Evolutionary conservation across 1,140 invertebrate genomes (phyloP).

Genomic region (Pemphigus obesinymphae): DNA sequence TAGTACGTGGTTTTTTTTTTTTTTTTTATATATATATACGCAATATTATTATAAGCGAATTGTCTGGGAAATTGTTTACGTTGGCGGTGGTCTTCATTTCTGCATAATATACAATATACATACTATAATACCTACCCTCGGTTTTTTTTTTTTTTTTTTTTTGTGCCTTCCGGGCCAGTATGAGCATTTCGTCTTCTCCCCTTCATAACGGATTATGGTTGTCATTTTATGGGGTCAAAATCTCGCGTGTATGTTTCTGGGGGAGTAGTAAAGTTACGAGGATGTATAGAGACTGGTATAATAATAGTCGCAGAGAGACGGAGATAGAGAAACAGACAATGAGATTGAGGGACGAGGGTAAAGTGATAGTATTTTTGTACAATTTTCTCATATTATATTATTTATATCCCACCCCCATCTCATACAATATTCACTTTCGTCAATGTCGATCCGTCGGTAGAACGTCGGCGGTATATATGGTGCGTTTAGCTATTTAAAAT

Average conservation of each 20-base stretch:
- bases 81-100: neutral
- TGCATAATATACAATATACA: too few relatives aligned
- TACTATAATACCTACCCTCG: too few relatives aligned
- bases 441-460: neutral
- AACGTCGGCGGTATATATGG: neutral
- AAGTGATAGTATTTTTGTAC: neutral
- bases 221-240: neutral
- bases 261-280: neutral
- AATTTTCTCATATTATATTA: too few relatives aligned
- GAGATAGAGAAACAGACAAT: neutral
- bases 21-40: neutral
- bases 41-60: neutral
- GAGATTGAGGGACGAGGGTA: neutral
- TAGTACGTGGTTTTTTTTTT: neutral
- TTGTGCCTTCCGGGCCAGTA: neutral
- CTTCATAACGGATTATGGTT: neutral
- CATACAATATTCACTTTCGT: neutral
- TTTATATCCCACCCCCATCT: neutral
- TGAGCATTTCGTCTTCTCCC: neutral
- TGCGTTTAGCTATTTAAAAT: neutral
- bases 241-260: neutral
- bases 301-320: too few relatives aligned
- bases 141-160: too few relatives aligned
- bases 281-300: too few relatives aligned
- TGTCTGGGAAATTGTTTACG: neutral